Evolutionary conservation across 2,888 invertebrate genomes (phyloP).

Genomic region (Busseola fusca): DNA sequence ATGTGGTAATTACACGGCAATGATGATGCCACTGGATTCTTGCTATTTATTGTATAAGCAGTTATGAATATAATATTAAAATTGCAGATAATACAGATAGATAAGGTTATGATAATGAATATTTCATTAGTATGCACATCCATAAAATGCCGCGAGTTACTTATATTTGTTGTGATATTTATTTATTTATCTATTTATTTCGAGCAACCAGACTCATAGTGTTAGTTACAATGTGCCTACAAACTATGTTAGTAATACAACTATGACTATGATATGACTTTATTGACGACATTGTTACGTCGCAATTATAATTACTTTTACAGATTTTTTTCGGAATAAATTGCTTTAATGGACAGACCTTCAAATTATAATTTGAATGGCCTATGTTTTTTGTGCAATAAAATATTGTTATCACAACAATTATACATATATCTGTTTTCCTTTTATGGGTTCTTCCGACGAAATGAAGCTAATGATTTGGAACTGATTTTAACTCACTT

Average conservation of each 20-base stretch:
- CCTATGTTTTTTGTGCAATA: constrained; percentile 33
- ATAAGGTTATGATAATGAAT: constrained; percentile 43
- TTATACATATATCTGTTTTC: constrained; percentile 39
- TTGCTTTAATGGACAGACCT: constrained; percentile 34
- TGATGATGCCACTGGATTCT: constrained; percentile 56
- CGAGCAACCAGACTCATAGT: no score
- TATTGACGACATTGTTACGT: constrained; percentile 35
- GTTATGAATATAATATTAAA: constrained; percentile 51
- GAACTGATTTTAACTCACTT: constrained; percentile 26
- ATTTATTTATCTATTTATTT: no score
- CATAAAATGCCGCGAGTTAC: constrained; percentile 14
- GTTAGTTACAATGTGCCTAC: no score
- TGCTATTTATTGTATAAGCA: constrained; percentile 43
- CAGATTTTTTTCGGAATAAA: constrained; percentile 8
- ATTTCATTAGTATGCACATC: constrained; percentile 41
- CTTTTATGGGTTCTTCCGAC: constrained; percentile 34
- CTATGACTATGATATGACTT: constrained; percentile 2
- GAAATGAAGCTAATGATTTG: constrained; percentile 46
- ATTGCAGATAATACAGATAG: constrained; percentile 36
- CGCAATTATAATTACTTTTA: constrained; percentile 22
- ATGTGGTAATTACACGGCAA: constrained; percentile 36
- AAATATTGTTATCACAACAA: constrained; percentile 52
- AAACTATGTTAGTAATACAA: no score
- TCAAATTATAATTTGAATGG: constrained; percentile 32
- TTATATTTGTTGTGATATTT: no score